phyloP scores from a whole-genome alignment of 1,140 invertebrate species.

The Sarcophaga peregrina region DNA sequence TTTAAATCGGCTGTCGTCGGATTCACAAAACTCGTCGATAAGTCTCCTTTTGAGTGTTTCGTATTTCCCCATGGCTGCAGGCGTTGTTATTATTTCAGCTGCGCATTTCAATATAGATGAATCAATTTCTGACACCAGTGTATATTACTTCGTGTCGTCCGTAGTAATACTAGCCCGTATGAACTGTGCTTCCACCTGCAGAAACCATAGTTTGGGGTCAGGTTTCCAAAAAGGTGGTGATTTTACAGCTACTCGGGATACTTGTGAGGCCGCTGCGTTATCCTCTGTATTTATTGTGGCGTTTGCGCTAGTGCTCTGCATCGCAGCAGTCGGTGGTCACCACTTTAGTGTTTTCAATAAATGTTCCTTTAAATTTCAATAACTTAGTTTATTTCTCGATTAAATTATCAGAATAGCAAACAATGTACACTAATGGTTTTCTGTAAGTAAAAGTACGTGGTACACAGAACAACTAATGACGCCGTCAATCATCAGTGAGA shows the following conservation, averaged over 20 bases:
- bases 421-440: too few species aligned
- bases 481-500: too few species aligned
- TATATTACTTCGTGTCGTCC: not conserved
- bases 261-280: not conserved
- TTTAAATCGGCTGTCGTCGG: not conserved
- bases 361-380: too few species aligned
- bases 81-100: not conserved
- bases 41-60: not conserved
- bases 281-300: too few species aligned
- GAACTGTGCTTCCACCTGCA: not conserved
- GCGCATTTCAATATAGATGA: not conserved
- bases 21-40: constrained; percentile 13
- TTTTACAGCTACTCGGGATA: not conserved
- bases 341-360: too few species aligned
- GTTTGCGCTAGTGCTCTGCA: too few species aligned
- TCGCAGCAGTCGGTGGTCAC: too few species aligned
- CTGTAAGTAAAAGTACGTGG: too few species aligned
- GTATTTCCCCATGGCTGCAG: not conserved
- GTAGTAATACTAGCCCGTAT: not conserved
- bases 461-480: too few species aligned
- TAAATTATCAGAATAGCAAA: too few species aligned
- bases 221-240: not conserved
- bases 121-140: constrained; percentile 14
- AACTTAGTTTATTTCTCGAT: too few species aligned
- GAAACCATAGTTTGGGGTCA: not conserved